These are phyloP conservation scores for Drosophila pegasa DNA, from an alignment of 2,888 invertebrate species.

Conservation along the genomic window DNA sequence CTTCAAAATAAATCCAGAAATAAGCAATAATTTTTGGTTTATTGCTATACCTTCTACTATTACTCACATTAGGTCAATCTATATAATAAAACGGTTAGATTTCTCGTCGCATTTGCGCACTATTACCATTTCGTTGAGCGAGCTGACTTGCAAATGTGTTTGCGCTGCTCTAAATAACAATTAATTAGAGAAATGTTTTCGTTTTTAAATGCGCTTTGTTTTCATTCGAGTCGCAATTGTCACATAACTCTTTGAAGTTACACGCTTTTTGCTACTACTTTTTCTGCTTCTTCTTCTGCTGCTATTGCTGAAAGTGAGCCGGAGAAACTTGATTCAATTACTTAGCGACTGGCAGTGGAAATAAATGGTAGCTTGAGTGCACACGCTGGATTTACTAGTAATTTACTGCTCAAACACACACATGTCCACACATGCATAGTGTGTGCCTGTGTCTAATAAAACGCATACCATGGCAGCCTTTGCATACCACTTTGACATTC, in stretches of 20 bases:
- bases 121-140: background rate
- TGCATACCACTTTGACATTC: slow-evolving; percentile 58
- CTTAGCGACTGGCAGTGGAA: slow-evolving; percentile 56
- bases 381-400: slow-evolving; percentile 62
- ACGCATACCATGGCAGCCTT: slow-evolving; percentile 26
- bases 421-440: slow-evolving; percentile 2
- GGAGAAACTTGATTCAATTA: slow-evolving; percentile 57
- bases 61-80: background rate
- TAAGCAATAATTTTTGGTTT: background rate
- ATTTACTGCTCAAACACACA: slow-evolving; percentile 50
- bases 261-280: background rate
- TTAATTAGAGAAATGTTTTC: background rate
- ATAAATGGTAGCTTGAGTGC: slow-evolving; percentile 62
- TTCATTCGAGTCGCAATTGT: slow-evolving; percentile 12
- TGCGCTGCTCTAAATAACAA: slow-evolving; percentile 5
- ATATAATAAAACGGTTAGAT: background rate
- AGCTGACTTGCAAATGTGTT: background rate
- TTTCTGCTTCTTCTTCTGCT: slow-evolving; percentile 12
- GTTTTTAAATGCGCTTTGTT: background rate
- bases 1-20: background rate
- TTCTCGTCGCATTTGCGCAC: background rate
- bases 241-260: slow-evolving; percentile 25
- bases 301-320: slow-evolving; percentile 25
- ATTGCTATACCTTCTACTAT: background rate
- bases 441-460: slow-evolving; percentile 6